Base-by-base conservation (phyloP, 2,888 invertebrate species). In the Trichogramma dendrolimi region DNA sequence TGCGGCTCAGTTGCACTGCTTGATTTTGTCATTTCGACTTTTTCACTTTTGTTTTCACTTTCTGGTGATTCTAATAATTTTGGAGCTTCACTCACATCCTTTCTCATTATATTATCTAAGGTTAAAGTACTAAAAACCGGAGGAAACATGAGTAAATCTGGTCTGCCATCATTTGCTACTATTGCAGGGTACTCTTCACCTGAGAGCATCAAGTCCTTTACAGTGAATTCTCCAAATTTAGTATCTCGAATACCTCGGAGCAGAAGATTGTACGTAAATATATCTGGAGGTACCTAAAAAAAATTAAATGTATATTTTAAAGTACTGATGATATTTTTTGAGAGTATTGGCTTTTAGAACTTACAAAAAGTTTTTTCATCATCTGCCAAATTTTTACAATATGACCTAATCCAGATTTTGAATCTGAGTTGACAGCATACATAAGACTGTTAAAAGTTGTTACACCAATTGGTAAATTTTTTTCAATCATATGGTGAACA, bases 381-480 rank as follows among this genome's bases (percentile, higher is more conserved):
- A 90, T 88, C 56, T 90, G 86, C 94, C 94, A 96, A n/a, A 93
- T 88, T 60, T 89, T 76, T 4, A 96, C 78, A 27, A 90, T 89
- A 81, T 92, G 88, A 66, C 89, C 83, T 71, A 96, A 89, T 1
- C 97, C 96, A 69, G 86, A 85, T 57, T 88, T 81, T 73, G 85
- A 86, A 75, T 96, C 89, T 27, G 87, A 82, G 59, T 93, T 88
- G 73, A 94, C 93, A 4, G 91, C 92, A 77, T 92, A 92, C 4
- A 97, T 78, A 27, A 96, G 80, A 76, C 90, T 91, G 73, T 88
- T 90, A 63, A 90, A 87, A 3, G 92, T 91, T 54, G 87, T 86
- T 1, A 83, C 82, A 70, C 84, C 84, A 38, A 90, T 79, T 62
- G 81, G 76, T 11, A 91, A 79, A 57, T 83, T 80, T 62, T 86